A percentile compares a stretch with the other conserved stretches of the same genome.
These are phyloP conservation scores for Spodoptera littoralis DNA, from an alignment of 2,888 invertebrate genomes.

Conservation along the genomic window DNA sequence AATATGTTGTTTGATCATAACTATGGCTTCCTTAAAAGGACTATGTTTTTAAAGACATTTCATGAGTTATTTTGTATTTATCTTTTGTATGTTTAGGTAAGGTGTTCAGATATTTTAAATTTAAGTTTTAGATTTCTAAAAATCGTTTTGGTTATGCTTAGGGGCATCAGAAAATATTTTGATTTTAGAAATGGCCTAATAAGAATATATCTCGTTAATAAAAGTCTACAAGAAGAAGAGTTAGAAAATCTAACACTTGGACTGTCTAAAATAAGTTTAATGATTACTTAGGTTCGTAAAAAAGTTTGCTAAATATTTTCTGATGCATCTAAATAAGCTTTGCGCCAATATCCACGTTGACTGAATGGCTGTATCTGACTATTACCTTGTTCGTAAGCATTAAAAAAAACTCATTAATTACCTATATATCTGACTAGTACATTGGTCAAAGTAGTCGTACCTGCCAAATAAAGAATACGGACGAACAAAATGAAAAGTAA, in stretches of 20 bases:
- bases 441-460: too few relatives aligned
- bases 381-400: too few relatives aligned
- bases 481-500: too few relatives aligned
- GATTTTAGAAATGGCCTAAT: not conserved
- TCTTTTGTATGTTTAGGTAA: constrained; percentile 11
- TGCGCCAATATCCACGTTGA: constrained; percentile 5
- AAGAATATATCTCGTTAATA: too few relatives aligned
- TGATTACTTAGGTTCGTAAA: too few relatives aligned
- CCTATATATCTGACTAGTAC: too few relatives aligned
- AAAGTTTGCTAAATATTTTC: not conserved
- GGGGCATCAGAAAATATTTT: constrained; percentile 17
- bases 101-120: constrained; percentile 6
- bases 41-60: constrained; percentile 26
- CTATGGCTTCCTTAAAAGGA: constrained; percentile 20
- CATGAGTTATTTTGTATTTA: constrained; percentile 16
- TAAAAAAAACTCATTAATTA: too few relatives aligned
- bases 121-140: constrained; percentile 15
- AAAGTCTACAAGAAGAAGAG: too few relatives aligned
- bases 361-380: not conserved
- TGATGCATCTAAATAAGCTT: constrained; percentile 13
- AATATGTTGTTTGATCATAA: constrained; percentile 4
- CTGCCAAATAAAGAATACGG: too few relatives aligned
- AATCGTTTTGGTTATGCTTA: constrained; percentile 3
- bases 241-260: too few relatives aligned
- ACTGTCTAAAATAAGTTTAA: too few relatives aligned